These are phyloP conservation scores for Rhinogobio ventralis DNA, from an alignment of 2,797 vertebrate species.

Conservation along the genomic window DNA sequence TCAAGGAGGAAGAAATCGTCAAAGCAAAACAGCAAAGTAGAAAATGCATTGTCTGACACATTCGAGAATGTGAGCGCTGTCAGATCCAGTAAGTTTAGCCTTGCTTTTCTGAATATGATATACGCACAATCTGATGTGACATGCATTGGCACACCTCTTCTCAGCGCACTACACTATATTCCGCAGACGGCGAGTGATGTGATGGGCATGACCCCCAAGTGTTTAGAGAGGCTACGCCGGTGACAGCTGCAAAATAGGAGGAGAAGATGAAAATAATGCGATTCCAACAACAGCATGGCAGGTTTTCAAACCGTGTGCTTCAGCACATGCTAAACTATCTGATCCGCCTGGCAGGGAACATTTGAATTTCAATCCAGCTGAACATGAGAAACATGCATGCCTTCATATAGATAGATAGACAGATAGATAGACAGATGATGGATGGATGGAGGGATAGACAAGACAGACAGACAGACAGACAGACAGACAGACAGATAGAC, in stretches of 20 bases:
- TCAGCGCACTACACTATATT: constrained; percentile 18
- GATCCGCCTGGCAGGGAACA: neutral
- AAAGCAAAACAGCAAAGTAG: constrained; percentile 28
- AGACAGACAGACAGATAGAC: neutral
- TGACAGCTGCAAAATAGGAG: constrained; percentile 43
- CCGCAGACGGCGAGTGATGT: constrained; percentile 22
- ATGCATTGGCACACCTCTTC: constrained; percentile 39
- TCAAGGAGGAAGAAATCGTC: constrained; percentile 43
- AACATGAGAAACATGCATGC: neutral
- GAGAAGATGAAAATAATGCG: constrained; percentile 31
- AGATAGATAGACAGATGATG: neutral
- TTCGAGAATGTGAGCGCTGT: constrained; percentile 21
- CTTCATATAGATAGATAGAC: neutral
- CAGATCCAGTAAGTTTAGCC: constrained; percentile 44
- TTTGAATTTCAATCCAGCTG: neutral
- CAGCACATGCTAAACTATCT: constrained; percentile 8
- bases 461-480: neutral
- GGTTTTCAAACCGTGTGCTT: constrained; percentile 20
- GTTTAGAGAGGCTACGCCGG: constrained; percentile 26
- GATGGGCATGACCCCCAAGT: constrained; percentile 40
- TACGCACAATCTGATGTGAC: constrained; percentile 32
- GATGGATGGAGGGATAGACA: too few relatives aligned
- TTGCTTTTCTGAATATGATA: constrained; percentile 36
- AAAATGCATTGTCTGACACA: constrained; percentile 32
- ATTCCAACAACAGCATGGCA: constrained; percentile 20